Percentiles rank a stretch among this genome's conserved stretches.
These are phyloP conservation scores for Leucozona laternaria DNA, from an alignment of 2,888 invertebrate species.

Conservation along the genomic window DNA sequence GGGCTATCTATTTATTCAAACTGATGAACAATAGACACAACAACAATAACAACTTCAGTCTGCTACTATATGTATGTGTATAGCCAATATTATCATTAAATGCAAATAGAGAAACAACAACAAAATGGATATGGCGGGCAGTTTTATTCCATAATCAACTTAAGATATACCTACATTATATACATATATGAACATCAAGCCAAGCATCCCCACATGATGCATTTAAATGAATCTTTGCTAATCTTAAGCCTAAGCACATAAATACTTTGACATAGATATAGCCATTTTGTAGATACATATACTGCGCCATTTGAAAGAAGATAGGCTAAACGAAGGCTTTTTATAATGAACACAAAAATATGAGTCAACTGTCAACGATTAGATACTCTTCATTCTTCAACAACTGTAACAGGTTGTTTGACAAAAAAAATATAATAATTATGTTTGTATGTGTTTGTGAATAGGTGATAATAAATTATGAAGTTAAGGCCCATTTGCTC, in stretches of 20 bases:
- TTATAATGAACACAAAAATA: background rate
- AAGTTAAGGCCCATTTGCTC: background rate
- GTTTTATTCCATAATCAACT: constrained; percentile 24
- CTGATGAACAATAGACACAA: constrained; percentile 21
- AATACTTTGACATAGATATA: constrained; percentile 23
- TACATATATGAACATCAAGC: no score
- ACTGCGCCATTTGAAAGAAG: constrained; percentile 21
- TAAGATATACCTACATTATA: no score
- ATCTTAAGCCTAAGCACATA: constrained; percentile 16
- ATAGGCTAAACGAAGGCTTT: constrained; percentile 6
- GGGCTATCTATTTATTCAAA: constrained; percentile 43
- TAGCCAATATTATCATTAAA: constrained; percentile 5
- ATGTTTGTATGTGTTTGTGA: background rate
- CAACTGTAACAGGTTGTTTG: background rate
- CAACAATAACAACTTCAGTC: background rate
- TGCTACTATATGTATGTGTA: no score
- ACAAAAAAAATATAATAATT: background rate
- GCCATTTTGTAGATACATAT: background rate
- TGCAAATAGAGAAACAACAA: constrained; percentile 6
- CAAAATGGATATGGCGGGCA: background rate
- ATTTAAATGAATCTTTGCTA: constrained; percentile 26
- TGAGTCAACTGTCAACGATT: constrained; percentile 21
- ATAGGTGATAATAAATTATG: background rate
- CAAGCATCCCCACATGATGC: no score
- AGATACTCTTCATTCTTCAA: background rate